Evolutionary conservation across 2,113 vertebrate species (phyloP).

Genomic region (Gadus chalcogrammus): DNA sequence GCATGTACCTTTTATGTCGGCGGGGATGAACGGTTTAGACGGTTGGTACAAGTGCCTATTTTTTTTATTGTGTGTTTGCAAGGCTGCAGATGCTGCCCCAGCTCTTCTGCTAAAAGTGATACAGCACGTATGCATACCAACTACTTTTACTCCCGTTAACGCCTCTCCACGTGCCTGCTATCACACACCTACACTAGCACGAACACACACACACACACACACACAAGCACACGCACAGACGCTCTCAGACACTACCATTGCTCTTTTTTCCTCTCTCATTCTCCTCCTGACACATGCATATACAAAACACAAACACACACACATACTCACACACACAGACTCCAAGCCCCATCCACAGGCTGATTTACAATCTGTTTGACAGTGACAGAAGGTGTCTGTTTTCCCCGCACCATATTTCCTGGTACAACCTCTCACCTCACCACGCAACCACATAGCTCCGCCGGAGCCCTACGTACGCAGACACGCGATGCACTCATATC

Average conservation of each 20-base stretch:
- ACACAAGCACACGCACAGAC: neutral
- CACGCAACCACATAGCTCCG: slow-evolving; percentile 1
- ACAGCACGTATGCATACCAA: too few relatives aligned
- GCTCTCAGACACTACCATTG: neutral
- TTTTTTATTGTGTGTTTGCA: neutral
- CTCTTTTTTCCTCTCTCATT: neutral
- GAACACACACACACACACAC: too few relatives aligned
- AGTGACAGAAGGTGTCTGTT: slow-evolving; percentile 54
- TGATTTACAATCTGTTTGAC: slow-evolving; percentile 65
- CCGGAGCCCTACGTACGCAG: slow-evolving; percentile 35
- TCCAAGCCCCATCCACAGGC: slow-evolving; percentile 15
- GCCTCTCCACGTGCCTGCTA: too few relatives aligned
- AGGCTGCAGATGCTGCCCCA: too few relatives aligned
- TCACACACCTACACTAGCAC: too few relatives aligned
- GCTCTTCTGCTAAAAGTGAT: too few relatives aligned
- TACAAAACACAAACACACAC: neutral
- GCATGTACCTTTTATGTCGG: neutral
- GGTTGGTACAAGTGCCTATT: too few relatives aligned
- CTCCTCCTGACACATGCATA: neutral
- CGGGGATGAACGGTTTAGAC: neutral
- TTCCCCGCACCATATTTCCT: slow-evolving; percentile 35
- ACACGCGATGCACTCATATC: slow-evolving; percentile 51
- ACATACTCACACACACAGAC: slow-evolving; percentile 2
- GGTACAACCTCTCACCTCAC: slow-evolving; percentile 32
- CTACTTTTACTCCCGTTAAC: too few relatives aligned